Evolutionary conservation across 2,113 vertebrate species (phyloP), one percentile per base, ranked within the genome.

Genomic region (Sakesphorus luctuosus): DNA sequence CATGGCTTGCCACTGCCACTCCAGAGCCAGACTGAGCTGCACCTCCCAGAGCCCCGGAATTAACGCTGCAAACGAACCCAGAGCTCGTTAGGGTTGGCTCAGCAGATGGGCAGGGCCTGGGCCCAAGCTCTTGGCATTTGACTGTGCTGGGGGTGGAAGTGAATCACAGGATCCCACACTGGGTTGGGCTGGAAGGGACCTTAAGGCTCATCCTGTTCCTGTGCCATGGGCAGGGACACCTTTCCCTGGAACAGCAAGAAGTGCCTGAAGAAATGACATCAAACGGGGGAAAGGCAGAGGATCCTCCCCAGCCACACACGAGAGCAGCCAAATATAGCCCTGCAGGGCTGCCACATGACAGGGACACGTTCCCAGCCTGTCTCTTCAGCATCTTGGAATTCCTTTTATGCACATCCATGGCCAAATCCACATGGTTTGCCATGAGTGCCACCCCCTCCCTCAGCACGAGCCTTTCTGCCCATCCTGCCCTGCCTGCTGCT

Each of bases 101-200:
- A 74, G 44, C 73, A 74, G 11, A 10, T 28, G 84, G 43, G 59
- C 82, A 85, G 71, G 47, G 28, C 44, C 71, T 26, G 47, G 49
- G 19, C n/a, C 4, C 10, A 1, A 66, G 21, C 1, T 6, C 58
- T 69, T 11, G 24, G 0, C 2, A 23, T 43, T 17, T 75, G 49
- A 20, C 19, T 2, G 24, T 2, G 16, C 28, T 63, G 67, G 35
- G 2, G 18, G 44, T 24, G 76, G 87, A 73, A 50, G 44, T 5
- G 71, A 83, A 31, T 76, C 78, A 59, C 69, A 2, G 17, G 4
- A 3, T 1, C 18, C 52, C 87, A 6, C 2, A 0, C 36, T 11
- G 75, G 8, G 0, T 10, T 44, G 20, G 17, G 2, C 0, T 23
- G 33, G 5, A 9, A 8, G 20, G 62, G 62, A 68, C 36, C 86